Percentiles rank a stretch among this genome's conserved stretches.
These are phyloP conservation scores for Gila robusta DNA, from an alignment of 2,797 vertebrate genomes.

Conservation along the genomic window DNA sequence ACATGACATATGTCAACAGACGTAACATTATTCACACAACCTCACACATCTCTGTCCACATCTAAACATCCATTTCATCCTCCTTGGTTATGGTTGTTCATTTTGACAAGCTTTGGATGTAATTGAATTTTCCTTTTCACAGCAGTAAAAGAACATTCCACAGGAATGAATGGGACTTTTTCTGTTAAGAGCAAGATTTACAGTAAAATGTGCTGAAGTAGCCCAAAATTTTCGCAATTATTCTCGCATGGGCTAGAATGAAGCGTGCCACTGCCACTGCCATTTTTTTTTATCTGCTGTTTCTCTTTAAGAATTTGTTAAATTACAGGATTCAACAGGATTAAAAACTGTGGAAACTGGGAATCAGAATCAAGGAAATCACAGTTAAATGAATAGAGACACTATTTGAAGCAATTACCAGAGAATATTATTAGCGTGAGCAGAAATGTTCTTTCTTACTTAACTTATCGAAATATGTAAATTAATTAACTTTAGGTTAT, in stretches of 20 bases:
- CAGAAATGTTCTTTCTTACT: background rate
- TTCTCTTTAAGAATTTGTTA: background rate
- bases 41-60: background rate
- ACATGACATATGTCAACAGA: conserved; percentile 16
- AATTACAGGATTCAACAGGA: background rate
- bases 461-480: background rate
- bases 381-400: background rate
- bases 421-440: background rate
- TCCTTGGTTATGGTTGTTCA: background rate
- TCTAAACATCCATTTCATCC: background rate
- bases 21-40: background rate
- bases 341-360: background rate
- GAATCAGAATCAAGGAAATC: background rate
- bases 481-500: background rate
- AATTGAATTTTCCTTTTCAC: conserved; percentile 46
- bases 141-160: conserved; percentile 25
- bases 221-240: background rate
- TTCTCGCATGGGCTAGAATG: background rate
- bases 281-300: background rate
- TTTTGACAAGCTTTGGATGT: conserved; percentile 22
- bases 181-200: background rate
- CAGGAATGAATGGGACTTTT: background rate
- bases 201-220: background rate
- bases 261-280: background rate
- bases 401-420: background rate